Percentiles rank a stretch among this genome's conserved stretches.
phyloP scores from a whole-genome alignment of 2,113 vertebrate genomes.

The Psammodynastes pulverulentus region DNA sequence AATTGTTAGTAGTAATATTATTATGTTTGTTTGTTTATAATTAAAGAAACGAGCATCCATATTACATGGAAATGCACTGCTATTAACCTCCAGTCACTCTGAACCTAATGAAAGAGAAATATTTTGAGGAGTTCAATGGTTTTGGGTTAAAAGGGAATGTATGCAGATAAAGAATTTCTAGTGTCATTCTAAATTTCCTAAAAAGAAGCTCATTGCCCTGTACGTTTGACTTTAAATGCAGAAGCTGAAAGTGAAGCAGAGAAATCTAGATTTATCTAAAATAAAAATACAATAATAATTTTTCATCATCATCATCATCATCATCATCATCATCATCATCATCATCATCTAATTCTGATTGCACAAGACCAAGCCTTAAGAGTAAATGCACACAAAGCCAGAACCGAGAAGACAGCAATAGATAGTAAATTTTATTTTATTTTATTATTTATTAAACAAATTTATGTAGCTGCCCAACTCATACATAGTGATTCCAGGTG shows the following conservation, averaged over 20 bases:
- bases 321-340: background rate
- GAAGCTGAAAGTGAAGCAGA: background rate
- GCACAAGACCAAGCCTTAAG: background rate
- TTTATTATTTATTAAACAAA: background rate
- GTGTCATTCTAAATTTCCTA: background rate
- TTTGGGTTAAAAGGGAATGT: slow-evolving; percentile 21
- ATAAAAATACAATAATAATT: background rate
- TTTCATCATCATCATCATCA: background rate
- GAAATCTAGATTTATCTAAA: background rate
- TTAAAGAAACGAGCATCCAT: slow-evolving; percentile 56
- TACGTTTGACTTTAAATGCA: background rate
- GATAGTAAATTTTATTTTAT: background rate
- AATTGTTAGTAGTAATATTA: slow-evolving; percentile 52
- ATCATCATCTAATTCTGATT: background rate
- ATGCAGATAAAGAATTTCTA: slow-evolving; percentile 2
- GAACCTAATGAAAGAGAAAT: slow-evolving; percentile 35
- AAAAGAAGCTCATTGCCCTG: background rate
- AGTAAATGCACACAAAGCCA: background rate
- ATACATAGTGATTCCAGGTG: background rate
- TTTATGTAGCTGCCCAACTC: background rate
- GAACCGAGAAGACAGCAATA: background rate
- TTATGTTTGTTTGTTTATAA: slow-evolving; percentile 59
- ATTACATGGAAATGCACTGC: slow-evolving; percentile 43
- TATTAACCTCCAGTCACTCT: slow-evolving; percentile 3
- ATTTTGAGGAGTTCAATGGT: slow-evolving; percentile 40